Evolutionary conservation across 2,797 vertebrate species (phyloP).

Genomic region (Pseudocheirus occidentalis): DNA sequence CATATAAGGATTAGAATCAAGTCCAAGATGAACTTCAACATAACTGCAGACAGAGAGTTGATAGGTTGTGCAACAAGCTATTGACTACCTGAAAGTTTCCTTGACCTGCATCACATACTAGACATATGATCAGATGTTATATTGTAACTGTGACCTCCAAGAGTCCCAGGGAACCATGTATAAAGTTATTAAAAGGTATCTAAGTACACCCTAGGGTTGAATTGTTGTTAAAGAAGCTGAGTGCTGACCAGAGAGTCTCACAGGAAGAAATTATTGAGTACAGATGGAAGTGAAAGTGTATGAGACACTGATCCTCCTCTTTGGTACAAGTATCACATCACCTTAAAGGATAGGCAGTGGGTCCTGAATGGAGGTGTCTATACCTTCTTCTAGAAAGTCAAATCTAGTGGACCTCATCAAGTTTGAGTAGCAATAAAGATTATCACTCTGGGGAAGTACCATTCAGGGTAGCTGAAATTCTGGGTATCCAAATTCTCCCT

Average conservation of each 20-base stretch:
- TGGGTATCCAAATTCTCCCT: background rate
- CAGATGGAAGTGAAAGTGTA: background rate
- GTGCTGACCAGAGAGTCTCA: background rate
- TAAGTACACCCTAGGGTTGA: accelerated
- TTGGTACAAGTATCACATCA: background rate
- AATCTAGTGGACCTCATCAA: background rate
- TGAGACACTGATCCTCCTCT: background rate
- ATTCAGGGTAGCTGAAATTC: background rate
- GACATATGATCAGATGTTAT: too few relatives aligned
- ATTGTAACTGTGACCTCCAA: background rate
- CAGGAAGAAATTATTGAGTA: background rate
- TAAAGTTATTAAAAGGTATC: too few relatives aligned
- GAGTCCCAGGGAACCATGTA: background rate
- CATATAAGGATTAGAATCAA: too few relatives aligned
- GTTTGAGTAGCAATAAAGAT: background rate
- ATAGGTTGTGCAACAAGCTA: too few relatives aligned
- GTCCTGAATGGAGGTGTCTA: background rate
- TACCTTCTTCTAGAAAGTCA: background rate
- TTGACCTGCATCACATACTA: too few relatives aligned
- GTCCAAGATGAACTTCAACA: too few relatives aligned
- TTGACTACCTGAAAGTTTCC: too few relatives aligned
- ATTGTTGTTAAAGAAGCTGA: background rate
- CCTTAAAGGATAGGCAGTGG: background rate
- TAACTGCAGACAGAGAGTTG: too few relatives aligned
- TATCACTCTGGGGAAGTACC: background rate